Base-by-base conservation (phyloP, 2,888 invertebrate genomes). In the Drosophila borealis region DNA sequence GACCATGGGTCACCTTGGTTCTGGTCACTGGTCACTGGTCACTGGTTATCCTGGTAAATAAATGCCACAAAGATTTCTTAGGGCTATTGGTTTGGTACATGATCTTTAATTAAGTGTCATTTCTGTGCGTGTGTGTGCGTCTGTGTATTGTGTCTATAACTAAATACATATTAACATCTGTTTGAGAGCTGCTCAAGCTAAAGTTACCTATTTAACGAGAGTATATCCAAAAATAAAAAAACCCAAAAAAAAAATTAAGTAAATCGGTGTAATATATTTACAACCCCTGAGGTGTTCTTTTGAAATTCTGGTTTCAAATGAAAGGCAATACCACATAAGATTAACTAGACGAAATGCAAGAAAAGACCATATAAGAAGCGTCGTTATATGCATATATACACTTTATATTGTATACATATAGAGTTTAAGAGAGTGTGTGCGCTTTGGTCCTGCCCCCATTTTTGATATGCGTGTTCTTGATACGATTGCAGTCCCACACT, bases 311-410 rank as follows among this genome's bases (percentile, higher is more conserved):
- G 37, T 57, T 62, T 48, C 44, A 63, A 49, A 53, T 25, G 37
- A 10, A 42, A 42, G 25, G 19, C 11, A 55, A 57, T 72, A 65
- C 59, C 50, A 59, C 48, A 46, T 63, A 71, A 71, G 73, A 54
- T 42, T 36, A 46, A 36, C n/a, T 29, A 70, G 57, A 25, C 34
- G 44, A 39, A 21, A 37, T 45, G 29, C 44, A 59, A 42, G 9
- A 34, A 67, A 42, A 39, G 53, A 33, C 25, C 34, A 14, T n/a
- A 53, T 14, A 46, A 21, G 25, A 37, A 44, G 41, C 17, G 48
- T 37, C 37, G 53, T 51, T 34, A 44, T 37, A 70, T 44, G 44
- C 17, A 33, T 44, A 59, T 25, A 48, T 29, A n/a, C 25, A 39
- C 34, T 34, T 45, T 50, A 55, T 49, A 48, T 42, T 39, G 33